A percentile compares a stretch with the other conserved stretches of the same genome.
Evolutionary conservation across 2,888 invertebrate species (phyloP).

Genomic region (Phrixothrix hirtus): DNA sequence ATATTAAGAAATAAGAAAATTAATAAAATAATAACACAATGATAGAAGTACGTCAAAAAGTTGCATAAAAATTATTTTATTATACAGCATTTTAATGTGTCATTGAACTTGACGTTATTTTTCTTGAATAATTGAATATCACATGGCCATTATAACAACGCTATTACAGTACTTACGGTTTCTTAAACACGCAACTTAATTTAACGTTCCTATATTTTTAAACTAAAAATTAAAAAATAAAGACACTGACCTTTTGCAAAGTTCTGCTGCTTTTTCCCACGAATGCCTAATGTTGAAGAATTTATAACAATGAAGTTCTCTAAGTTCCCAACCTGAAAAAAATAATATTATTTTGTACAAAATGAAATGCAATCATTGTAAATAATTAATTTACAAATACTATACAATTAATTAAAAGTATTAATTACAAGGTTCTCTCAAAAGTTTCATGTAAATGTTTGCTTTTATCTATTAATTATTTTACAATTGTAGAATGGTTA

Average conservation of each 20-base stretch:
- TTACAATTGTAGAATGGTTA: too few relatives aligned
- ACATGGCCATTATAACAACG: background rate
- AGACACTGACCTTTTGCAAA: conserved; percentile 83
- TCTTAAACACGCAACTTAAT: conserved; percentile 2
- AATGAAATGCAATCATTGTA: background rate
- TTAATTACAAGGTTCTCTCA: too few relatives aligned
- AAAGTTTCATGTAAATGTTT: too few relatives aligned
- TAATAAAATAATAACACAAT: background rate
- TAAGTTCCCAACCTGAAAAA: conserved; percentile 87
- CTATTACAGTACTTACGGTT: conserved; percentile 3
- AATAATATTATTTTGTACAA: conserved; percentile 37
- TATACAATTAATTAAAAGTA: too few relatives aligned
- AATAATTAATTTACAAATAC: too few relatives aligned
- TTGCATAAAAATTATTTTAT: background rate
- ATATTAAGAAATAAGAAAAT: too few relatives aligned
- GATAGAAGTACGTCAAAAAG: background rate
- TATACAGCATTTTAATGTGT: background rate
- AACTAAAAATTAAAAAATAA: conserved; percentile 1
- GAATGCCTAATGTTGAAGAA: conserved; percentile 95
- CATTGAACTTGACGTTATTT: conserved; percentile 7
- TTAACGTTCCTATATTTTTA: conserved; percentile 2
- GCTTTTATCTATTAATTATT: too few relatives aligned
- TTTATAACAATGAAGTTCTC: conserved; percentile 91
- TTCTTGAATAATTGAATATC: background rate
- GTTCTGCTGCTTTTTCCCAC: conserved; percentile 92